A percentile compares a stretch with the other conserved stretches of the same genome.
Evolutionary conservation across 2,113 vertebrate genomes (phyloP).

Genomic region (Sapayoa aenigma): DNA sequence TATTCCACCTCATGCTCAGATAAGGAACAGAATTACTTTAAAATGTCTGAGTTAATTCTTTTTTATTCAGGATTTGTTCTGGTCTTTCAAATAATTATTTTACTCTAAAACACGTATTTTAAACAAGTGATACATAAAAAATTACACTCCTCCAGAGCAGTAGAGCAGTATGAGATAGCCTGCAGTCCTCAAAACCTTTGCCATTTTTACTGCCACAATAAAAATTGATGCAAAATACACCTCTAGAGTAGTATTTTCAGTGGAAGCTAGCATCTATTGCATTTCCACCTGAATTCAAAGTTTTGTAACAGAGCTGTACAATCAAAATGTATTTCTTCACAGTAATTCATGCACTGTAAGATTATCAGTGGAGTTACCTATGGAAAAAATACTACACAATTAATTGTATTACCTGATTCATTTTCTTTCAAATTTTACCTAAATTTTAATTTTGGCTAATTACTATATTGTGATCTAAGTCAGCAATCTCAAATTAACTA

Average conservation of each 20-base stretch:
- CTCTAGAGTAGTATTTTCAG: not conserved
- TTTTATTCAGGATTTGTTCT: not conserved
- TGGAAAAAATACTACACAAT: not conserved
- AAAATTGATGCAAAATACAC: not conserved
- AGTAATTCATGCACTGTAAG: not conserved
- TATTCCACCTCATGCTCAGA: not conserved
- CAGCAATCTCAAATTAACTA: slow-evolving; percentile 28
- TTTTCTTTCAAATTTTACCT: slow-evolving; percentile 46
- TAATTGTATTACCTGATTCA: not conserved
- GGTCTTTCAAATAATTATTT: not conserved
- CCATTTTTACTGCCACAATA: not conserved
- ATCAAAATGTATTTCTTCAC: not conserved
- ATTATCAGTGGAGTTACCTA: not conserved
- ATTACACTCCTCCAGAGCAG: not conserved
- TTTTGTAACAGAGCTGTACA: not conserved
- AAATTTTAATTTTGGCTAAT: slow-evolving; percentile 46
- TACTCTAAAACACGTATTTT: not conserved
- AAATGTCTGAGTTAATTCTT: not conserved
- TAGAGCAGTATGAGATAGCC: accelerated
- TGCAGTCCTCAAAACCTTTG: not conserved
- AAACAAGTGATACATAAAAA: not conserved
- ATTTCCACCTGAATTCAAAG: not conserved
- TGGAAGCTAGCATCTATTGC: not conserved
- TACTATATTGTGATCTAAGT: slow-evolving; percentile 32
- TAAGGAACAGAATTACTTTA: not conserved